A percentile compares a stretch with the other conserved stretches of the same genome.
Evolutionary conservation across 2,797 vertebrate genomes (phyloP).

Genomic region (Melanotaenia trifasciata): DNA sequence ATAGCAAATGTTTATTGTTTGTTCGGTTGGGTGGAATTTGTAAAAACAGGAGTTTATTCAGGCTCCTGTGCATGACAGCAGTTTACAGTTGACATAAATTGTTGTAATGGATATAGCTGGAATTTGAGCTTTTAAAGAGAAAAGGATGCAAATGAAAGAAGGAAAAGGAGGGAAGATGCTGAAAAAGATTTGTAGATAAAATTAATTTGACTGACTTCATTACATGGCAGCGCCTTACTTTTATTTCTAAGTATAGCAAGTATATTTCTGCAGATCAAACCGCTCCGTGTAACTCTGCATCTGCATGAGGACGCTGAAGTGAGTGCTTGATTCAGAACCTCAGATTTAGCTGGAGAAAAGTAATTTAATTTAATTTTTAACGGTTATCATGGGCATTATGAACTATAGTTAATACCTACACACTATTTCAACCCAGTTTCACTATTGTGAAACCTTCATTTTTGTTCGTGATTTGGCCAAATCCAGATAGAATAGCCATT

Average conservation of each 20-base stretch:
- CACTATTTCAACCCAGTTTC: not conserved
- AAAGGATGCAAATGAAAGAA: not conserved
- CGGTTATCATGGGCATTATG: too few species aligned
- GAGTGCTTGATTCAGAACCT: not conserved
- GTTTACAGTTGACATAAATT: not conserved
- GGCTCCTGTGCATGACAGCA: not conserved
- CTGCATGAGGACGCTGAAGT: not conserved
- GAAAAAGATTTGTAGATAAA: not conserved
- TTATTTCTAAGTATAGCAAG: not conserved
- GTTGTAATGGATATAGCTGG: not conserved
- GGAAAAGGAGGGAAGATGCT: not conserved
- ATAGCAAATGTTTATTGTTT: slow-evolving; percentile 6
- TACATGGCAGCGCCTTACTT: not conserved
- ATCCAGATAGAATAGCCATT: not conserved
- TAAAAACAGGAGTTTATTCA: not conserved
- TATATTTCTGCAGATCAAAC: not conserved
- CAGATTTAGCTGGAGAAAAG: not conserved
- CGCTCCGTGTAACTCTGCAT: not conserved
- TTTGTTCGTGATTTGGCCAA: not conserved
- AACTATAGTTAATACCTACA: not conserved
- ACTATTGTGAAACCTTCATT: not conserved
- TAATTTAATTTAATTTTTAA: too few species aligned
- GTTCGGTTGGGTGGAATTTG: not conserved
- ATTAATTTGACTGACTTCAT: not conserved
- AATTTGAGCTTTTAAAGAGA: not conserved